Base-by-base conservation (phyloP, 2,888 invertebrate genomes). In the Dasypolia templi region DNA sequence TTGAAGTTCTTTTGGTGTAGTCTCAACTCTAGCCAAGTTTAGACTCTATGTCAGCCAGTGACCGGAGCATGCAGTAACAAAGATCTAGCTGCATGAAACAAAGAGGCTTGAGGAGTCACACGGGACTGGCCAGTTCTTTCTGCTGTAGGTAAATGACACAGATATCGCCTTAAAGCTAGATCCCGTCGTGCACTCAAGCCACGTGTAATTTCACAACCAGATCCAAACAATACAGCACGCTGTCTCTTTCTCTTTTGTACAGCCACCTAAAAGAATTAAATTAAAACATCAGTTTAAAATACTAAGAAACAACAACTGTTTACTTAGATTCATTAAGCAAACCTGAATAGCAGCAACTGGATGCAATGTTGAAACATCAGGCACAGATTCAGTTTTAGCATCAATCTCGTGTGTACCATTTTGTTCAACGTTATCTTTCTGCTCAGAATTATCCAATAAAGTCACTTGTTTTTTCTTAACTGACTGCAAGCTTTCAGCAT, bases 151-250 rank as follows among this genome's bases (percentile, higher is more conserved):
- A 98, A 93, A 85, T 97, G 97, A 89, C 98, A 98, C 63, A 98
- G 92, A 89, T 97, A 97, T 49, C 98, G 94, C 14, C 98, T 96
- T 77, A 98, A 96, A 44, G 97, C 97, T 75, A 98, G 94, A 91
- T 99, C 99, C 68, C 98, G 96, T 29, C 98, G 96, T 12, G 98
- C 98, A 85, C 98, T 98, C 64, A 98, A 93, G 0, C 98, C 98
- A 26, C 98, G 96, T 44, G 98, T 97, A 87, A 97, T 97, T 59
- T 97, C 97, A 68, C 98, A 98, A 29, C 98, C 98, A 59, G 98
- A 97, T 88, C 97, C 97, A 77, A 97, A 97, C 82, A 98, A 96
- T 5, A 98, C 96, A 65, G 97, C 97, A 19, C 97, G 96, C 77
- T 97, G 96, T n/a, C 96, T 96, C 79, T 96, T 96, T 39, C 97